Base-by-base conservation (phyloP, 2,797 vertebrate species). In the Cuculus canorus region DNA sequence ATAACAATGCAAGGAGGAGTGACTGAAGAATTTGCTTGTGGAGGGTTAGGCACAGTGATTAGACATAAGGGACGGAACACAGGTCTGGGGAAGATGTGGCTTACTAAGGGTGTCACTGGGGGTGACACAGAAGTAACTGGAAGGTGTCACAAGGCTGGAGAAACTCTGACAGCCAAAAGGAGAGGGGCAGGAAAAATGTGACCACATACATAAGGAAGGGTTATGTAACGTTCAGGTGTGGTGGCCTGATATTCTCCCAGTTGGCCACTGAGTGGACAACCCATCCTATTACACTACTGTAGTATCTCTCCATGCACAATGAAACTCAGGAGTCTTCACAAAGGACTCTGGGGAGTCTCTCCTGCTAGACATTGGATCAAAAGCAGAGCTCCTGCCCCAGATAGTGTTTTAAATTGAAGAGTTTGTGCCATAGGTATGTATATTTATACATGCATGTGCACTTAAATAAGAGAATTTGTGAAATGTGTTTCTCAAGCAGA, bases 191-290 rank as follows among this genome's bases (percentile, higher is more conserved):
- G 41, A 50, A 41, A 60, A 66, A 27, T 16, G 25, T n/a, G 53
- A 16, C 32, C 2, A 2, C 9, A 30, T 54, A 10, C 50, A 13
- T 2, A 41, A 80, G 30, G 21, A 86, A 86, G 33, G 17, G 11
- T 2, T 78, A 23, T 50, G 37, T 16, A 14, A 37, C n/a, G 17
- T 11, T 21, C 45, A 47, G 27, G 19, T 56, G 56, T 54, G 52
- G 32, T 35, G 57, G 22, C 17, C 21, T 45, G 27, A 13, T 15
- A 10, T 24, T 37, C 68, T 56, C 48, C 59, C 41, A 25, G 13
- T 0, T 69, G 47, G 32, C 41, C 50, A 45, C 11, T 0, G 0
- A 75, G 41, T 0, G 0, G 81, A 15, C 15, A 59, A 7, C 39
- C 13, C 25, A 7, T 28, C 13, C 11, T 8, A 9, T 12, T 14